phyloP scores from a whole-genome alignment of 2,888 invertebrate species.

The Dryomyza anilis region DNA sequence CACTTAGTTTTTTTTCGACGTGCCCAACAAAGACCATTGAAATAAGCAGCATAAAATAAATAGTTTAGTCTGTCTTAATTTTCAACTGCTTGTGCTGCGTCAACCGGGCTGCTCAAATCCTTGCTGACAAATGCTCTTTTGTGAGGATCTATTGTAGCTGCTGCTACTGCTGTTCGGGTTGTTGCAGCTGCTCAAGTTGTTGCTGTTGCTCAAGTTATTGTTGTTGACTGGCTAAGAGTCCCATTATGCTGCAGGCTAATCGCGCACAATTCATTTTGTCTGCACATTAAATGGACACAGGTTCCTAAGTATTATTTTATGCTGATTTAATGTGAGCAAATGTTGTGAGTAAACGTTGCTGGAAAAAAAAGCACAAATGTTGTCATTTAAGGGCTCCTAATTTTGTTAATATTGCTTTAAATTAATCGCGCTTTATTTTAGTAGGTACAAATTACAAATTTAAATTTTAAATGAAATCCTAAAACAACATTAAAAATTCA shows the following conservation, averaged over 20 bases:
- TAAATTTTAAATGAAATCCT: too few relatives aligned
- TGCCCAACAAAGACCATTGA: neutral
- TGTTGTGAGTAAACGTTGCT: neutral
- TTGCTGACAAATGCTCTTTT: conserved; percentile 10
- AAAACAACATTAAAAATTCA: too few relatives aligned
- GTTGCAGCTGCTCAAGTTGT: neutral
- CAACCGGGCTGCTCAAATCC: neutral
- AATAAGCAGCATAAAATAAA: conserved; percentile 19
- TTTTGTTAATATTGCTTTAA: too few relatives aligned
- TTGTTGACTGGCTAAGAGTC: neutral
- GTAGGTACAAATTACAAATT: too few relatives aligned
- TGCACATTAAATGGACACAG: conserved; percentile 9
- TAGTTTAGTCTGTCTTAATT: conserved; percentile 9
- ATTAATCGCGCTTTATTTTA: too few relatives aligned
- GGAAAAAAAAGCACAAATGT: neutral
- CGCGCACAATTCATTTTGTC: conserved; percentile 15
- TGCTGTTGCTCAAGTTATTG: neutral
- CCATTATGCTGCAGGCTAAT: conserved; percentile 1
- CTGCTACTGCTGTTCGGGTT: neutral
- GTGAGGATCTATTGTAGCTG: neutral
- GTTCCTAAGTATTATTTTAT: conserved; percentile 15
- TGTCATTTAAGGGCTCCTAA: neutral
- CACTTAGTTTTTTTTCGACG: neutral
- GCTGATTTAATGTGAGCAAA: conserved; percentile 12
- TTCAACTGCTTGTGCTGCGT: neutral